Conservation (phyloP, 2,888 invertebrate genomes). For the Macaria notata region DNA sequence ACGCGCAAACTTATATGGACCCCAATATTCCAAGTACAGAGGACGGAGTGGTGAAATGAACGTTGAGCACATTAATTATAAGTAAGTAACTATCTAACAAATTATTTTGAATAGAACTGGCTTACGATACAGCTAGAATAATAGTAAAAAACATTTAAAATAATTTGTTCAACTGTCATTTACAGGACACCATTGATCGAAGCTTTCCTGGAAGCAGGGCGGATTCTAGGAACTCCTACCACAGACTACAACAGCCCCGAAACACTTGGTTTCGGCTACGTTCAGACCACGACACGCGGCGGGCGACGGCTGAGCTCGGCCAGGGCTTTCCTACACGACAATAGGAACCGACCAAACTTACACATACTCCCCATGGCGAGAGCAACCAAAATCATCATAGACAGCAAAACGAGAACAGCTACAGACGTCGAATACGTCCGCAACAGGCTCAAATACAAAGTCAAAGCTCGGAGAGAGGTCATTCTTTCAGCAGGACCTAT, state of each 20-base stretch:
- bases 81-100: constrained; percentile 33
- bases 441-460: constrained; percentile 62
- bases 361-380: constrained; percentile 79
- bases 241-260: constrained; percentile 86
- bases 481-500: constrained; percentile 90
- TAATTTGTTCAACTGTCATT: not conserved
- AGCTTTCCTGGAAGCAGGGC: constrained; percentile 84
- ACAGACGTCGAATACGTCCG: constrained; percentile 80
- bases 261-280: constrained; percentile 80
- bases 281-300: constrained; percentile 83
- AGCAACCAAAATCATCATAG: constrained; percentile 80
- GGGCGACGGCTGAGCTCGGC: constrained; percentile 83
- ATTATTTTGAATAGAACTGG: too few species aligned
- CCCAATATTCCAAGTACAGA: constrained; percentile 73
- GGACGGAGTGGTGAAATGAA: constrained; percentile 81
- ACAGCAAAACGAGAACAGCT: constrained; percentile 68
- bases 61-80: constrained; percentile 79
- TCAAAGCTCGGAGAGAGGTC: constrained; percentile 84
- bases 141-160: too few species aligned
- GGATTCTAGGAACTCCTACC: constrained; percentile 83
- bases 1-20: constrained; percentile 57
- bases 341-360: constrained; percentile 78
- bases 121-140: too few species aligned
- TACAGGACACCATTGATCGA: constrained; percentile 76
- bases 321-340: constrained; percentile 82